Conservation (phyloP, 92 coral and sea anemone genomes). For the Galaxea fascicularis region DNA sequence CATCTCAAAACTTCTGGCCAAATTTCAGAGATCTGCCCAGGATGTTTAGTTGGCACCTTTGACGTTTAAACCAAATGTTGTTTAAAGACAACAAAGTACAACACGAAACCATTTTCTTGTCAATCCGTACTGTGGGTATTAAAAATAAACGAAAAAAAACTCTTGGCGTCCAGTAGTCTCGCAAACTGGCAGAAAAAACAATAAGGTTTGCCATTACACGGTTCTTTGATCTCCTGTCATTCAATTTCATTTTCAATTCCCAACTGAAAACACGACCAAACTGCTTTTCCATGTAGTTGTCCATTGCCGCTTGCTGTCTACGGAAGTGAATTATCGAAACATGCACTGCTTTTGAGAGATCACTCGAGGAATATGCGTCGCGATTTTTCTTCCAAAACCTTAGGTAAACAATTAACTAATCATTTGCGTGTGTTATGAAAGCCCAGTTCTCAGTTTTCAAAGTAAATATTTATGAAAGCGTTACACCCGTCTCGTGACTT, state of each 20-base stretch:
- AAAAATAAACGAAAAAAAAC: constrained; percentile 30
- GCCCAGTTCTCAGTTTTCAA: constrained; percentile 44
- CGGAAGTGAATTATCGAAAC: constrained; percentile 4
- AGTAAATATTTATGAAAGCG: constrained; percentile 51
- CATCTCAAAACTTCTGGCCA: background rate
- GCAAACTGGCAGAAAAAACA: constrained; percentile 41
- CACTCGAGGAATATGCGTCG: background rate
- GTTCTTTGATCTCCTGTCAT: constrained; percentile 36
- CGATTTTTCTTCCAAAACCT: background rate
- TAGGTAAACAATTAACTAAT: constrained; percentile 37
- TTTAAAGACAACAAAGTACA: constrained; percentile 23
- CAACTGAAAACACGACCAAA: constrained; percentile 17
- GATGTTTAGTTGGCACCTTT: background rate
- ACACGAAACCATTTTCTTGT: constrained; percentile 22
- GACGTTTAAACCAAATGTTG: constrained; percentile 8
- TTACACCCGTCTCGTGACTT: constrained; percentile 46
- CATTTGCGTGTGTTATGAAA: constrained; percentile 25
- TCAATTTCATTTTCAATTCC: background rate
- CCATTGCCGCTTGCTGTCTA: background rate
- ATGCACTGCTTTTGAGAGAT: background rate
- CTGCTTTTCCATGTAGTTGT: constrained; percentile 8
- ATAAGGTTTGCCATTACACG: constrained; percentile 26
- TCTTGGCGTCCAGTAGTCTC: constrained; percentile 49
- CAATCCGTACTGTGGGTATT: constrained; percentile 31
- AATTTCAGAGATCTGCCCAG: background rate